A percentile compares a stretch with the other conserved stretches of the same genome.
Evolutionary conservation across 64 coral and sea anemone species (phyloP).

Genomic region (Stichodactyla helianthus): DNA sequence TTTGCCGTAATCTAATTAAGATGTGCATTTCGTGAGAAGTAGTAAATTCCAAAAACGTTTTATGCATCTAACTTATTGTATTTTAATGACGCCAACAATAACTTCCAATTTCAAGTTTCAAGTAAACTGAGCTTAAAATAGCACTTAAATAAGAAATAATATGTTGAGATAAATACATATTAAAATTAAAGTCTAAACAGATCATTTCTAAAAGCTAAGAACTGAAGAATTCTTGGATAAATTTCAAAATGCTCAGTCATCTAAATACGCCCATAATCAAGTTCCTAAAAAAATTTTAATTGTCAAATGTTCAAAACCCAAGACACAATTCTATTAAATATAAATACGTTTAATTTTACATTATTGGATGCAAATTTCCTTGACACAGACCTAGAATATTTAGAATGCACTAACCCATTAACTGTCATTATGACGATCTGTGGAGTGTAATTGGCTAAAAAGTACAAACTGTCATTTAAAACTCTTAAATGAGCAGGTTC

Average conservation of each 20-base stretch:
- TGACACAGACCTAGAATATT: background rate
- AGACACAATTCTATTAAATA: background rate
- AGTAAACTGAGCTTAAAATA: background rate
- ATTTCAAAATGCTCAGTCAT: background rate
- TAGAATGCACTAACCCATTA: background rate
- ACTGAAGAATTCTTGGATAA: background rate
- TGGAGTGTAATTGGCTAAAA: background rate
- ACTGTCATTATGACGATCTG: background rate
- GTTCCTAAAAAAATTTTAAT: background rate
- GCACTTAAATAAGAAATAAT: background rate
- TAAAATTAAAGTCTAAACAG: too few species aligned
- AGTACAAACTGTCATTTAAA: background rate
- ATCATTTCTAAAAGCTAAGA: too few species aligned
- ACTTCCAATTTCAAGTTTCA: background rate
- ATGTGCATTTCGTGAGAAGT: background rate
- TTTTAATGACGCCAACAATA: background rate
- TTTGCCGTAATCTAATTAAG: background rate
- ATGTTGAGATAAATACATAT: background rate
- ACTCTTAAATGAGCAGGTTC: conserved; percentile 3
- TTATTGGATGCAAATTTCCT: background rate
- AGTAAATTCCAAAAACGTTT: background rate
- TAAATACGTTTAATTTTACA: background rate
- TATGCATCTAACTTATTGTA: background rate
- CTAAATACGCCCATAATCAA: background rate
- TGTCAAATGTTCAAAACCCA: background rate